Evolutionary conservation across 2,113 vertebrate genomes (phyloP), one percentile per base, ranked within the genome.

Genomic region (Melanotaenia duboulayi): DNA sequence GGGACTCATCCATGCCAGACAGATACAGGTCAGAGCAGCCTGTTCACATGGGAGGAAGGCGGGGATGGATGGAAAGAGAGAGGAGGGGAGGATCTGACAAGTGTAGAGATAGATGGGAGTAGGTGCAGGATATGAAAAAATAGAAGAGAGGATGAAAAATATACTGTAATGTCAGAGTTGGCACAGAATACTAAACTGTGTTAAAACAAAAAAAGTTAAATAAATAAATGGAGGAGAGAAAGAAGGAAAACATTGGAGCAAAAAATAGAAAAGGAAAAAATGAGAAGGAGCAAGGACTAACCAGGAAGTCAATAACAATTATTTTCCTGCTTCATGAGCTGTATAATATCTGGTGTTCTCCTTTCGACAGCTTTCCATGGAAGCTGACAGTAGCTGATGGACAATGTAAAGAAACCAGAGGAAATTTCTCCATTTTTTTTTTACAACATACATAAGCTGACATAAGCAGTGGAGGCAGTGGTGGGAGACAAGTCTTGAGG

Each of bases 11-110:
- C 88, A 89, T 82, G 83, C 74, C 78, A 82, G 91, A 90, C 88
- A 89, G 89, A 92, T 92, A 91, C 91, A 91, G 92, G 91, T 92
- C 91, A 92, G 87, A 90, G 75, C 48, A 35, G 73, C 68, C 80
- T 65, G 84, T 84, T 78, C 83, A 64, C 81, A 70, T 74, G 88
- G 88, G 89, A 89, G 76, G 35, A 23, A 60, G 60, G 49, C 28
- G 60, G 71, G 63, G 70, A 76, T 67, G 58, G 87, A 81, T 73
- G 74, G 78, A 74, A 59, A 25, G 81, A 71, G 81, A 71, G 67
- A 76, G 48, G 71, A 65, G 23, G 78, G 66, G 78, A 74, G 77
- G 59, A 61, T 56, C 65, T 71, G 76, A 83, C 67, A 65, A 50
- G 25, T 28, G 4, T 67, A 37, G 65, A 80, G 78, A 82, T 60